Base-by-base conservation (phyloP, 2,797 vertebrate species). In the Thunnus albacares region DNA sequence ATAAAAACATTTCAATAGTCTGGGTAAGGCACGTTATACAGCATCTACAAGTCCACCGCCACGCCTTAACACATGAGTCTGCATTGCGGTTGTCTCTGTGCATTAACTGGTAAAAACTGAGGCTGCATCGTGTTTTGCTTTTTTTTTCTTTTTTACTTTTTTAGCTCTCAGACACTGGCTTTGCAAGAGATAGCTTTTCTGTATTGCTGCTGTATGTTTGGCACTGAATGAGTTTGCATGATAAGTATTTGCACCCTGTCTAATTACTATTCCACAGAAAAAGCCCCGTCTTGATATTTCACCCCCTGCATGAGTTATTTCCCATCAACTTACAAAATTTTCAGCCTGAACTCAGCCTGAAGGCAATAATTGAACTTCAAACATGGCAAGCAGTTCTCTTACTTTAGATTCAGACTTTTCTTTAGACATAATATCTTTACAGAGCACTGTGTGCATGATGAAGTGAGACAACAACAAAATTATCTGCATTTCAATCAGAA, bases 21-120 rank as follows among this genome's bases (percentile, higher is more conserved):
- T 61, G 59, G 71, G 59, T 87, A 76, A 71, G 67, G 66, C 66
- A 45, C 18, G 67, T 71, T 81, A 51, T 47, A 30, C 20, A 14
- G 13, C 24, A 12, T 57, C 68, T 82, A 57, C 38, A 67, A 28
- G 45, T 76, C 55, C 56, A n/a, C 13, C 18, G 22, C 53, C 22
- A 18, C 4, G 2, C 13, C 8, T n/a, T 11, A 35, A 58, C 56
- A 41, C 18, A 30, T 28, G 15, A 43, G 65, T 4, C 18, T 56
- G 24, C 52, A 49, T 22, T 20, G 15, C 26, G 56, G 22, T 15
- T 35, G 30, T 47, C 8, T 45, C 13, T 20, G 10, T 1, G 3
- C 20, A 56, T 51, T 43, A 20, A 12, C 26, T 26, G 5, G 0
- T 35, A 22, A 14, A 52, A 33, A 35, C 18, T 20, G 13, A 11